Evolutionary conservation across 1,140 invertebrate genomes (phyloP).

Genomic region (Tyrophagus putrescentiae): DNA sequence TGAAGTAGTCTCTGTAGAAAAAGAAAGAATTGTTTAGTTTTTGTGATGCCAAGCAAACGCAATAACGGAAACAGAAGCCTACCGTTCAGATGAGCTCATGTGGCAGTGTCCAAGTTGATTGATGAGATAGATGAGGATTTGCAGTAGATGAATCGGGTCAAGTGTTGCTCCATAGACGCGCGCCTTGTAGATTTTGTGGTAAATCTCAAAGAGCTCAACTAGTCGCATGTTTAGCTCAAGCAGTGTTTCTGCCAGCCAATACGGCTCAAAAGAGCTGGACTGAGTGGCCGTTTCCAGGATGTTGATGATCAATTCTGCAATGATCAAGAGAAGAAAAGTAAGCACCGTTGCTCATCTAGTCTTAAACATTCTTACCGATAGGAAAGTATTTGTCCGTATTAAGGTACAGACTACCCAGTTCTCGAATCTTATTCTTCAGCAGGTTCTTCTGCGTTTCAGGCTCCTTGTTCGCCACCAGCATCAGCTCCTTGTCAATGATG

Average conservation of each 20-base stretch:
- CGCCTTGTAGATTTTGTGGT: constrained; percentile 37
- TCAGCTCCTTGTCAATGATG: constrained; percentile 38
- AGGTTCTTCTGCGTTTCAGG: constrained; percentile 30
- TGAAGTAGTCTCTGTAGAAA: constrained; percentile 30
- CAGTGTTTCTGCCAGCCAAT: constrained; percentile 36
- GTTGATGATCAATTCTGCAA: constrained; percentile 37
- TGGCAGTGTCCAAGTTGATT: constrained; percentile 29
- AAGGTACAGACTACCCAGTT: constrained; percentile 36
- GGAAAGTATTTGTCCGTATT: constrained; percentile 41
- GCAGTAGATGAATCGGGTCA: constrained; percentile 33
- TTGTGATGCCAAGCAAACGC: constrained; percentile 14
- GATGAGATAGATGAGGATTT: constrained; percentile 31
- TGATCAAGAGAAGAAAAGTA: constrained; percentile 18
- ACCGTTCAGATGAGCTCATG: constrained; percentile 27
- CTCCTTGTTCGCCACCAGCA: neutral
- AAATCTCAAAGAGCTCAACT: constrained; percentile 36
- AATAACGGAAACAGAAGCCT: constrained; percentile 30
- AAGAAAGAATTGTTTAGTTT: constrained; percentile 19
- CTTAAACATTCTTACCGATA: constrained; percentile 33
- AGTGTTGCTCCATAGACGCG: constrained; percentile 33
- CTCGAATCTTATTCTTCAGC: constrained; percentile 35
- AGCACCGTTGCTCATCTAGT: neutral
- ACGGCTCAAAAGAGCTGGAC: constrained; percentile 30
- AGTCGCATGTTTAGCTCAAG: constrained; percentile 35
- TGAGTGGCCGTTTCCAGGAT: constrained; percentile 33